A percentile compares a stretch with the other conserved stretches of the same genome.
phyloP scores from a whole-genome alignment of 1,140 invertebrate species.

The Branchinecta lynchi region DNA sequence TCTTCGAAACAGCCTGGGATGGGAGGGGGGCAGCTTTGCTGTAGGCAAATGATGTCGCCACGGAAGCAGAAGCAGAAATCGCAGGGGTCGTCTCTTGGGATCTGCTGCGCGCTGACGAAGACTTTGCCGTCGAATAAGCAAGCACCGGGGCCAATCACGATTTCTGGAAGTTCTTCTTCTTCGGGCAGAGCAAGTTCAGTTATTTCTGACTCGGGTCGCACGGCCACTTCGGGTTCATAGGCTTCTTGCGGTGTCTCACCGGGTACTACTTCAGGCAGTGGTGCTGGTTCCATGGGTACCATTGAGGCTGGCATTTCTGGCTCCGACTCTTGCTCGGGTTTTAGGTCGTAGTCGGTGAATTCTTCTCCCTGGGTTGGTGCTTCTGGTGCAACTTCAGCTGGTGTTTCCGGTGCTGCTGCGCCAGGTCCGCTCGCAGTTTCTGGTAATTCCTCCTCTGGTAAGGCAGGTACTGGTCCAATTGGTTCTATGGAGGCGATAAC shows the following conservation, averaged over 20 bases:
- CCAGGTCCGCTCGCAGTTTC: too few relatives aligned
- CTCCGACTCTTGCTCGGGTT: conserved; percentile 16
- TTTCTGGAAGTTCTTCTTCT: conserved; percentile 17
- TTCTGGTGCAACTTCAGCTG: conserved; percentile 12
- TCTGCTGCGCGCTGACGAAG: conserved; percentile 84
- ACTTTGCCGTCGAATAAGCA: conserved; percentile 79
- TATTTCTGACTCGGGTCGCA: conserved; percentile 15
- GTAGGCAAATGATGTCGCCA: conserved; percentile 84
- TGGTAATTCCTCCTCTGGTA: background rate
- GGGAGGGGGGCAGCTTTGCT: conserved; percentile 85
- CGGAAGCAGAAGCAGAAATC: conserved; percentile 95
- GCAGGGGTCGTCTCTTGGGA: conserved; percentile 79
- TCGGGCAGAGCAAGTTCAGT: conserved; percentile 19
- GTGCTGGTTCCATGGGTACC: background rate
- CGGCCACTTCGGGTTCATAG: conserved; percentile 20
- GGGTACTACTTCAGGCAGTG: conserved; percentile 12
- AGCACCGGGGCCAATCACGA: conserved; percentile 60
- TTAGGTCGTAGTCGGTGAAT: conserved; percentile 20
- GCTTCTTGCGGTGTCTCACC: conserved; percentile 19
- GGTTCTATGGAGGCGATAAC: conserved; percentile 21
- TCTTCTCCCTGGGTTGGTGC: background rate
- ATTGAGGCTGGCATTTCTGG: conserved; percentile 13
- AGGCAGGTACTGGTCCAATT: background rate
- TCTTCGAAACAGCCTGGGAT: conserved; percentile 77
- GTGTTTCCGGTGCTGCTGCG: background rate